phyloP scores from a whole-genome alignment of 2,797 vertebrate genomes.

The Zenarchopterus dispar region DNA sequence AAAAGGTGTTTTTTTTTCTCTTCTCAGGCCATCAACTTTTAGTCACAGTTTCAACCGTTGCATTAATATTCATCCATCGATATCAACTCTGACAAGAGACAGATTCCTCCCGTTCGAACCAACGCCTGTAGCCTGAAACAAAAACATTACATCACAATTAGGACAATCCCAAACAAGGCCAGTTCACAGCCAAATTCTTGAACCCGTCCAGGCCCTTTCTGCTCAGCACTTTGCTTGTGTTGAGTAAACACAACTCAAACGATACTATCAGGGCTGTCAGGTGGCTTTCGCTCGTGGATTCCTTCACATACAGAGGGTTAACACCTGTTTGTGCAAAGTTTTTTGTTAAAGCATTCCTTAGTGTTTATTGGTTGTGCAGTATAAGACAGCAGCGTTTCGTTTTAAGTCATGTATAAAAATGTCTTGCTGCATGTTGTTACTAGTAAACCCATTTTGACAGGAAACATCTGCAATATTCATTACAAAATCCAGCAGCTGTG shows the following conservation, averaged over 20 bases:
- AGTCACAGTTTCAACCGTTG: no score
- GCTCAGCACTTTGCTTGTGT: conserved; percentile 40
- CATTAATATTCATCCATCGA: conserved; percentile 26
- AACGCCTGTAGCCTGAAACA: conserved; percentile 40
- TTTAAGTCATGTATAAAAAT: conserved; percentile 30
- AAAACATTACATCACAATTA: conserved; percentile 36
- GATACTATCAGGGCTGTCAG: conserved; percentile 61
- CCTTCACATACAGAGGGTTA: conserved; percentile 26
- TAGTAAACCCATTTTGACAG: conserved; percentile 43
- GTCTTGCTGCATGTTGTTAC: conserved; percentile 17
- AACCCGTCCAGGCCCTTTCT: conserved; percentile 19
- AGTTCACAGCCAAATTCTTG: conserved; percentile 28
- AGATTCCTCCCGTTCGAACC: conserved; percentile 22
- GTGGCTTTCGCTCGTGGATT: conserved; percentile 45
- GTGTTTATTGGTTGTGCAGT: not conserved
- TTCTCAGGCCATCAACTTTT: no score
- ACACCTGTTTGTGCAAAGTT: conserved; percentile 43
- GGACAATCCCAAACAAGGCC: conserved; percentile 37
- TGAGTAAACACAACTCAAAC: conserved; percentile 63
- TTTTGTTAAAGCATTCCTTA: conserved; percentile 2
- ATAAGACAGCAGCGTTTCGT: conserved; percentile 1
- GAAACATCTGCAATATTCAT: conserved; percentile 66
- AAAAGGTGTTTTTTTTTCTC: no score
- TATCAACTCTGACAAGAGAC: conserved; percentile 31
- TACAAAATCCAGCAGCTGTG: conserved; percentile 46